Conservation (phyloP, 2,888 invertebrate genomes). For the Pandemis heparana region DNA sequence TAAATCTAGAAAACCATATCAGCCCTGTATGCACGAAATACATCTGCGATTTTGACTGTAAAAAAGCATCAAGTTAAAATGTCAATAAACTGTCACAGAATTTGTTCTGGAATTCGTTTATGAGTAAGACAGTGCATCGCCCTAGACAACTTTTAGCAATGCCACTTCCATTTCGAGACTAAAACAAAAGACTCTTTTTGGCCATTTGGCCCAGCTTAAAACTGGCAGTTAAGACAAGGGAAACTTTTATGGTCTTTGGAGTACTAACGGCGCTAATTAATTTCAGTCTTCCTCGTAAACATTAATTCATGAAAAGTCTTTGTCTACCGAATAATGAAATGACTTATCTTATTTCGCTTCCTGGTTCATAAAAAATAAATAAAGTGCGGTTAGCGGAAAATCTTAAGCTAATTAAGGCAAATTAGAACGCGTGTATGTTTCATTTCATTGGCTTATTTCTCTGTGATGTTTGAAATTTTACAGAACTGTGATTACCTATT, state of each 20-base stretch:
- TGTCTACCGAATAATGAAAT: conserved; percentile 33
- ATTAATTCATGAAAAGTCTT: conserved; percentile 28
- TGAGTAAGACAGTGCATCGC: not conserved
- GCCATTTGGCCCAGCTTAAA: not conserved
- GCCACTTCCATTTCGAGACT: conserved; percentile 1
- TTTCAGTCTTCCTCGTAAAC: conserved; percentile 23
- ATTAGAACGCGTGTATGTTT: not conserved
- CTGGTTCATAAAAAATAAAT: not conserved
- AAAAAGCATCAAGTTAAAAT: not conserved
- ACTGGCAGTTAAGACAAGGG: not conserved
- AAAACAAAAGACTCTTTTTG: conserved; percentile 10
- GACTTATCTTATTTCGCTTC: conserved; percentile 20
- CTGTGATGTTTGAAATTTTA: not conserved
- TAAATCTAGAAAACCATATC: no score
- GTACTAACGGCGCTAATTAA: conserved; percentile 14
- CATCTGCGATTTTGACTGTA: no score
- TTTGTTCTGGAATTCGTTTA: not conserved
- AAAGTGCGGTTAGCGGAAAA: not conserved
- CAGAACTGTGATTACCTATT: not conserved
- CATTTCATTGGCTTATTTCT: conserved; percentile 1
- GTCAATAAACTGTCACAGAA: not conserved
- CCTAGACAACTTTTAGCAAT: not conserved
- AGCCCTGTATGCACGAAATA: no score
- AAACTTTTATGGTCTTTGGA: conserved; percentile 1
- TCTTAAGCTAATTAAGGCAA: not conserved